Evolutionary conservation across 2,888 invertebrate genomes (phyloP).

Genomic region (Drosophila algonquin): DNA sequence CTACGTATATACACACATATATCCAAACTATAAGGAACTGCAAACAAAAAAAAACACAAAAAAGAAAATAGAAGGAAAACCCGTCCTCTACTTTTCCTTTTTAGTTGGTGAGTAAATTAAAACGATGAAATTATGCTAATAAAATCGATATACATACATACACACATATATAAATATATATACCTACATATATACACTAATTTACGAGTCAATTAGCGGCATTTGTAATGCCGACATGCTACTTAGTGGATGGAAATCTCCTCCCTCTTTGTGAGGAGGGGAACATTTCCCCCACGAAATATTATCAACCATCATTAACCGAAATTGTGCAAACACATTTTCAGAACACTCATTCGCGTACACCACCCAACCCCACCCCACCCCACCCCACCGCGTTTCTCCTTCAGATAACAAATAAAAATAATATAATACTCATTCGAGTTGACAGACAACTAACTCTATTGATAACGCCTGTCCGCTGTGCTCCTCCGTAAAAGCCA

Average conservation of each 20-base stretch:
- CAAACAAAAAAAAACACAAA: not conserved
- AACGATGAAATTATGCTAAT: constrained; percentile 64
- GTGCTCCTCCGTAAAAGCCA: not conserved
- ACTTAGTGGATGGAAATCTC: constrained; percentile 42
- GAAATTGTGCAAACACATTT: constrained; percentile 62
- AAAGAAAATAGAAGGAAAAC: constrained; percentile 7
- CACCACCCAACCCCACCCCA: constrained; percentile 1
- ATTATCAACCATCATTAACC: constrained; percentile 62
- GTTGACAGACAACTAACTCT: constrained; percentile 43
- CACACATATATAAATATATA: no score
- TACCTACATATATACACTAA: constrained; percentile 4
- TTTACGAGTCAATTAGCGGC: constrained; percentile 68
- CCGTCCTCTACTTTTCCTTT: constrained; percentile 3
- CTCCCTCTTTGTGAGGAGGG: not conserved
- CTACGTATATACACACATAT: not conserved
- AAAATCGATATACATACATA: constrained; percentile 50
- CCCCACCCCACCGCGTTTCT: not conserved
- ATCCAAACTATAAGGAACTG: constrained; percentile 2
- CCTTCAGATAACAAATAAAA: constrained; percentile 42
- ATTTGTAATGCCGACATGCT: constrained; percentile 65
- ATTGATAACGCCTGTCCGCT: constrained; percentile 39
- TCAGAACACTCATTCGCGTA: not conserved
- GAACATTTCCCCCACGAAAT: not conserved
- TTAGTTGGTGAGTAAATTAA: constrained; percentile 28
- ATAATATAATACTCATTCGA: constrained; percentile 41